Evolutionary conservation across 1,140 invertebrate genomes (phyloP).

Genomic region (Hestina assimilis): DNA sequence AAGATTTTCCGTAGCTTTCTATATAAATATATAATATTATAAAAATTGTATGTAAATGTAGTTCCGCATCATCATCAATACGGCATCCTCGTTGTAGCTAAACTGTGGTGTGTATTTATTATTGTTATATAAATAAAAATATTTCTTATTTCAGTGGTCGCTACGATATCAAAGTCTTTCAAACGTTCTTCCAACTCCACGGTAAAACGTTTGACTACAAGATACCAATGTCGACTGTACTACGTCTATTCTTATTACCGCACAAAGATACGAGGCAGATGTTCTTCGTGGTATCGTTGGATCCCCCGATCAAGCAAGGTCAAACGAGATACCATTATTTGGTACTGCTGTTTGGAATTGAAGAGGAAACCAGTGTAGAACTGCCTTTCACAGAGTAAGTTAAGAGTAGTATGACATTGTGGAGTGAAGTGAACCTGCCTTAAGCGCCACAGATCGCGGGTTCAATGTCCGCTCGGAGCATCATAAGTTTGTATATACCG

Average conservation of each 20-base stretch:
- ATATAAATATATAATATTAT: too few relatives aligned
- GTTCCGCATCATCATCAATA: too few relatives aligned
- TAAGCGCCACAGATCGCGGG: too few relatives aligned
- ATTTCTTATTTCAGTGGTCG: conserved; percentile 88
- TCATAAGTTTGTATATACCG: too few relatives aligned
- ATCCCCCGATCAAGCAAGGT: conserved; percentile 99
- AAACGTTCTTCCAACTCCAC: conserved; percentile 98
- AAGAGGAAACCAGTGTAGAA: conserved; percentile 97
- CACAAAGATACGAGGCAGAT: conserved; percentile 99
- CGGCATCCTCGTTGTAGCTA: too few relatives aligned
- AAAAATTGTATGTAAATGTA: too few relatives aligned
- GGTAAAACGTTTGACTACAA: conserved; percentile 99
- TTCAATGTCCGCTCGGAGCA: too few relatives aligned
- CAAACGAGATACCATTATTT: conserved; percentile 98
- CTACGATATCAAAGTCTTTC: conserved; percentile 99
- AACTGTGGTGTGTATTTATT: too few relatives aligned
- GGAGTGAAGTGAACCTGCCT: too few relatives aligned
- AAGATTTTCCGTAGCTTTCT: too few relatives aligned
- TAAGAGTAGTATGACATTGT: background rate
- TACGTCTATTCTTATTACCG: conserved; percentile 95
- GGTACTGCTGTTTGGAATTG: conserved; percentile 95
- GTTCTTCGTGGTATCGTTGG: conserved; percentile 99
- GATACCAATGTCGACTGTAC: conserved; percentile 97
- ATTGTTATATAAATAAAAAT: too few relatives aligned
- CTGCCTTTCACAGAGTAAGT: conserved; percentile 93